Base-by-base conservation (phyloP, 2,113 vertebrate genomes). In the Numenius arquata region DNA sequence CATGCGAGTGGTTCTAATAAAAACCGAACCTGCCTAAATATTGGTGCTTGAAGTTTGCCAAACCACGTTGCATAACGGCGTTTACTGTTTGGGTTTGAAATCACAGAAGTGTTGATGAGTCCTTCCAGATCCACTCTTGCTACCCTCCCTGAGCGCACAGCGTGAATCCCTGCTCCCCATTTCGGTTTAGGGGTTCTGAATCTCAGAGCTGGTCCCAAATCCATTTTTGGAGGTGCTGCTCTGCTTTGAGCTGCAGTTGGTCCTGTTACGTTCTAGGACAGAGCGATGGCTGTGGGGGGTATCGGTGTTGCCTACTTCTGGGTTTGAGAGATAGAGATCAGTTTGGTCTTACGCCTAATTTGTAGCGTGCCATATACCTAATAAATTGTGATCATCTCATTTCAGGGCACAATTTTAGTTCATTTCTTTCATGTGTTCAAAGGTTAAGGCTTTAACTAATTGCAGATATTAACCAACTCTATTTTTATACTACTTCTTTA, bases 1-100 rank as follows among this genome's bases (percentile, higher is more conserved):
- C 70, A 67, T 1, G 12, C 0, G 0, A 91, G 81, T 79, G 62
- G 68, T 82, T 93, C 68, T 79, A 59, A 75, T 91, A 88, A 88
- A 92, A 91, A 83, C 56, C 29, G 43, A 81, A 75, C 86, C 71
- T 94, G 48, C 71, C 53, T 78, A 86, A 93, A 89, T 90, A 74
- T 29, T 77, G 73, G 36, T 40, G 34, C 56, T 74, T 40, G 18
- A 45, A 62, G 50, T 79, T 88, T 85, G 88, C 83, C 80, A 89
- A 88, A 83, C 59, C 77, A 71, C 3, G 0, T 40, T 65, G 86
- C 29, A n/a, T 65, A 85, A 67, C 32, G 58, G 41, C 20, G 14
- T 87, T 94, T 82, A 45, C 63, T 78, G 21, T 85, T 92, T 73
- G 84, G 45, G 50, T 77, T 67, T 71, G 38, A 71, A 92, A 50